Evolutionary conservation across 2,888 invertebrate species (phyloP), one percentile per base, ranked within the genome.

Genomic region (Drosophila monieri): DNA sequence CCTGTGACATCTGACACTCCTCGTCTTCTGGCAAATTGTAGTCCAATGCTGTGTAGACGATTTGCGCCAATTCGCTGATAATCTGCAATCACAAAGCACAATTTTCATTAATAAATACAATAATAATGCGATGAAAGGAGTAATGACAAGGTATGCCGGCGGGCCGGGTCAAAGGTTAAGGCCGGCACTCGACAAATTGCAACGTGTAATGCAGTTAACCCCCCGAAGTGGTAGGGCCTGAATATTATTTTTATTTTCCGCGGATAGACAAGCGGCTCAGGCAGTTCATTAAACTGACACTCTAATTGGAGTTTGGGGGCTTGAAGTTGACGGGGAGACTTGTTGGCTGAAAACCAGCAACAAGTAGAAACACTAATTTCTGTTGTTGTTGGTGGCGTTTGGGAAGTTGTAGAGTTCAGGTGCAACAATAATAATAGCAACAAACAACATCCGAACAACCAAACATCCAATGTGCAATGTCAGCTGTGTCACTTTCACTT

Each of bases 11-110:
- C 83, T 95, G 94, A 78, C 96, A 93, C 92, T 98, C 98, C 92
- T 98, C 97, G 73, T 96, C 95, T 83, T 95, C 95, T 44, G 94
- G 94, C 88, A 96, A 94, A 78, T 97, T 96, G 92, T 95, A 97
- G 92, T 98, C 98, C 91, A 98, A 93, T 39, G 98, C 97, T 85
- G 95, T 94, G 92, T 97, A 98, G 80, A 98, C 95, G 80, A 96
- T 94, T 85, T 96, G 93, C 46, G 98, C 98, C 87, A 98, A 92
- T 81, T 95, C 95, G 73, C 95, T 94, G 78, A 97, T 94, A 89
- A 96, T 93, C 97, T 97, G 93, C 2, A 94, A n/a, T 12, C 10
- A 21, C 21, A 9, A 41, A 18, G 6, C 12, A 10, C n/a, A 37
- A 18, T n/a, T 4, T 41, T 15, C 10, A 41, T 52, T 35, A 32